These are phyloP conservation scores for Sesia bembeciformis DNA, from an alignment of 2,888 invertebrate species.

Conservation along the genomic window DNA sequence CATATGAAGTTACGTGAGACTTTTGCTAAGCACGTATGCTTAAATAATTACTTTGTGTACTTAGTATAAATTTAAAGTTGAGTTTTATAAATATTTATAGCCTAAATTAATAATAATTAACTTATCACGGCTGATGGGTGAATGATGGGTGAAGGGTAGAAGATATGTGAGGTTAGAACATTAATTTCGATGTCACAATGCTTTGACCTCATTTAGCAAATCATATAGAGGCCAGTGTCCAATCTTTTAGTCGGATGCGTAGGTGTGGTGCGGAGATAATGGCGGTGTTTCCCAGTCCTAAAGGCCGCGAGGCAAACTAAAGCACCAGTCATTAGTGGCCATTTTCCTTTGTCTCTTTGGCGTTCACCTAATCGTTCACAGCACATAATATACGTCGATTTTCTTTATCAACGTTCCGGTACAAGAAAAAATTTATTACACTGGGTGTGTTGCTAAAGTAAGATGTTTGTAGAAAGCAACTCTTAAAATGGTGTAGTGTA, in stretches of 20 bases:
- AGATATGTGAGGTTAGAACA: constrained; percentile 3
- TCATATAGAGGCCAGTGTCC: constrained; percentile 16
- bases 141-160: neutral
- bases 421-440: neutral
- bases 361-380: constrained; percentile 9
- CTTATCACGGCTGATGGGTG: neutral
- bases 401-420: neutral
- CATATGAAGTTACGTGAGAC: too few relatives aligned
- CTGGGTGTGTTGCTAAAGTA: neutral
- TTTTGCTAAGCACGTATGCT: too few relatives aligned
- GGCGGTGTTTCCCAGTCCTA: constrained; percentile 7
- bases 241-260: constrained; percentile 20
- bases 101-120: neutral
- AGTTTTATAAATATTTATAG: too few relatives aligned
- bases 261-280: constrained; percentile 23
- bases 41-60: too few relatives aligned
- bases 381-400: constrained; percentile 2
- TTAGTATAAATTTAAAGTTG: too few relatives aligned
- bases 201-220: constrained; percentile 18
- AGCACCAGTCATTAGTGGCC: constrained; percentile 18
- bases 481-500: too few relatives aligned
- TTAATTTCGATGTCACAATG: constrained; percentile 14
- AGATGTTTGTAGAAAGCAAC: too few relatives aligned
- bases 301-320: constrained; percentile 9
- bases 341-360: constrained; percentile 12